phyloP scores from a whole-genome alignment of 2,113 vertebrate species.

The Crotalus viridis region DNA sequence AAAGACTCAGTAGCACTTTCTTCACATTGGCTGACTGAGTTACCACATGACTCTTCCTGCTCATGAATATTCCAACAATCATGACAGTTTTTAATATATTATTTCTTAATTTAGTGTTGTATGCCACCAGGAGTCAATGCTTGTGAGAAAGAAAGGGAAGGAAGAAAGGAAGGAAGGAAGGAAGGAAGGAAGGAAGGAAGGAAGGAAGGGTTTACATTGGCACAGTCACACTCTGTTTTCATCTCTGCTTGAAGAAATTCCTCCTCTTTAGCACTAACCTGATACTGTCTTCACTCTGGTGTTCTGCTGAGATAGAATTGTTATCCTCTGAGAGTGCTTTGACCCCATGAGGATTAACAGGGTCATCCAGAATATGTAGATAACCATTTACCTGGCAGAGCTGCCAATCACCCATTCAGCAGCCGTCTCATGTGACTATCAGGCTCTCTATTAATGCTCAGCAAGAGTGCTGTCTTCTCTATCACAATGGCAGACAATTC shows the following conservation, averaged over 20 bases:
- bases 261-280: not conserved
- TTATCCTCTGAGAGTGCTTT: not conserved
- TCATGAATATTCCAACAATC: too few relatives aligned
- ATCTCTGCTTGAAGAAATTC: not conserved
- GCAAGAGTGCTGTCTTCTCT: constrained; percentile 21
- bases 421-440: constrained; percentile 14
- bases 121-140: too few relatives aligned
- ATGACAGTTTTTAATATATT: too few relatives aligned
- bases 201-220: not conserved
- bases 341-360: not conserved
- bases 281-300: not conserved
- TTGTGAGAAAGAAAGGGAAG: too few relatives aligned
- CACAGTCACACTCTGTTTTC: not conserved
- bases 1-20: too few relatives aligned
- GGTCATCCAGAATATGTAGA: not conserved
- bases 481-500: constrained; percentile 34
- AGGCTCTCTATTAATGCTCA: constrained; percentile 11
- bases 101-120: too few relatives aligned
- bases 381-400: constrained; percentile 39
- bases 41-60: too few relatives aligned
- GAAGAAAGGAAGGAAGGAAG: too few relatives aligned
- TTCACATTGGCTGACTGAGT: too few relatives aligned
- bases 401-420: constrained; percentile 26
- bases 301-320: not conserved
- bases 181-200: too few relatives aligned